Evolutionary conservation across 2,113 vertebrate species (phyloP), one percentile per base, ranked within the genome.

Genomic region (Sebastes fasciatus): DNA sequence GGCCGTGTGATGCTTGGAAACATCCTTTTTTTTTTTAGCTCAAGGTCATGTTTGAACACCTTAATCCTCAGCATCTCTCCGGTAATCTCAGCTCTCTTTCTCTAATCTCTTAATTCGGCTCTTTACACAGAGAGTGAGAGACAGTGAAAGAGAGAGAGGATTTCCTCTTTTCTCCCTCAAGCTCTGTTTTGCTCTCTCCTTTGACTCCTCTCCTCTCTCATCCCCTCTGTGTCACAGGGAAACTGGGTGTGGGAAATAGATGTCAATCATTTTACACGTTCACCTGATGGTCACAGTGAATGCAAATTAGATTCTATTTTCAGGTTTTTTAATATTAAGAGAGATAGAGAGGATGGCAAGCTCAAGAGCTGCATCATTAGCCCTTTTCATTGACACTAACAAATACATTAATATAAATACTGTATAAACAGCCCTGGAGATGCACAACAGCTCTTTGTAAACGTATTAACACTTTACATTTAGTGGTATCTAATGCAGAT

Each of bases 51-150:
- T 83, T 83, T 77, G 67, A 72, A 73, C 63, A 63, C 63, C 45
- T 23, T 87, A 74, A 84, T 79, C 85, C 85, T 54, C 65, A 19
- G 51, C 64, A 34, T 73, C 67, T 76, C 71, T 65, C 76, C 48
- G 58, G 79, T 87, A 83, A 86, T 76, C 86, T 64, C 67, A n/a
- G 34, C 5, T 49, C 26, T 61, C 66, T 76, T 64, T 54, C 68
- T 64, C 70, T 81, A 73, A 84, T 84, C 81, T 81, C 67, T 74
- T 84, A 68, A 87, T 74, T 65, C 34, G 64, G 21, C 45, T 17
- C 23, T 13, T 46, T 57, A 48, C 7, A 42, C 46, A 46, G 16
- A n/a, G 14, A n/a, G 48, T 12, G 13, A 65, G 70, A 23, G n/a
- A 21, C 10, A 40, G 52, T n/a, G 48, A 48, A 51, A 61, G 7